Conservation (phyloP, 64 coral and sea anemone species). For the Dendrophyllia cribrosa region DNA sequence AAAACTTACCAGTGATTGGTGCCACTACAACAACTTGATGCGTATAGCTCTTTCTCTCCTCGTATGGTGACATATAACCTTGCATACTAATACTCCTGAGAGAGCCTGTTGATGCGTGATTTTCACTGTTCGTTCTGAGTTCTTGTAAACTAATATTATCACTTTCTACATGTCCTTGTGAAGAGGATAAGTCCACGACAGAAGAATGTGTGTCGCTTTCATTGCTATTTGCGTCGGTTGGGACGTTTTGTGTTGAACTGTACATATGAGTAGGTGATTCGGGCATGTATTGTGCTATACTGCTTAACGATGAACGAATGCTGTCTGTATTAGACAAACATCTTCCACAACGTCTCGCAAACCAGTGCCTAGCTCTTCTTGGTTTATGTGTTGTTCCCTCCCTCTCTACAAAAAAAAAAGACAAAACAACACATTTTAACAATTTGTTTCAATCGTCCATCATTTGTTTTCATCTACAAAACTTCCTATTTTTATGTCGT, state of each 20-base stretch:
- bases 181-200: slow-evolving; percentile 22
- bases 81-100: slow-evolving; percentile 11
- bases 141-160: slow-evolving; percentile 11
- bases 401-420: slow-evolving; percentile 62
- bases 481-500: too few species aligned
- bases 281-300: slow-evolving; percentile 55
- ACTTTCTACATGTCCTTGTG: not conserved
- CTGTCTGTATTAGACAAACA: slow-evolving; percentile 62
- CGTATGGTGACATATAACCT: slow-evolving; percentile 50
- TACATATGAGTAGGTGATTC: not conserved
- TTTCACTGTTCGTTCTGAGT: slow-evolving; percentile 33
- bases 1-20: slow-evolving; percentile 67
- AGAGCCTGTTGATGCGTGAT: not conserved
- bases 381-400: slow-evolving; percentile 84
- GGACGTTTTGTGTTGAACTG: slow-evolving; percentile 32
- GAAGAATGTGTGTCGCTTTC: slow-evolving; percentile 14
- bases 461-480: too few species aligned
- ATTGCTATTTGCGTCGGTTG: not conserved
- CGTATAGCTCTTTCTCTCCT: slow-evolving; percentile 62
- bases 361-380: slow-evolving; percentile 76
- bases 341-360: slow-evolving; percentile 71
- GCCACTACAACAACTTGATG: slow-evolving; percentile 92
- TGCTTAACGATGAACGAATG: slow-evolving; percentile 42
- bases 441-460: too few species aligned
- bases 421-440: not conserved